Evolutionary conservation across 2,113 vertebrate genomes (phyloP), one percentile per base, ranked within the genome.

Genomic region (Blennius ocellaris): DNA sequence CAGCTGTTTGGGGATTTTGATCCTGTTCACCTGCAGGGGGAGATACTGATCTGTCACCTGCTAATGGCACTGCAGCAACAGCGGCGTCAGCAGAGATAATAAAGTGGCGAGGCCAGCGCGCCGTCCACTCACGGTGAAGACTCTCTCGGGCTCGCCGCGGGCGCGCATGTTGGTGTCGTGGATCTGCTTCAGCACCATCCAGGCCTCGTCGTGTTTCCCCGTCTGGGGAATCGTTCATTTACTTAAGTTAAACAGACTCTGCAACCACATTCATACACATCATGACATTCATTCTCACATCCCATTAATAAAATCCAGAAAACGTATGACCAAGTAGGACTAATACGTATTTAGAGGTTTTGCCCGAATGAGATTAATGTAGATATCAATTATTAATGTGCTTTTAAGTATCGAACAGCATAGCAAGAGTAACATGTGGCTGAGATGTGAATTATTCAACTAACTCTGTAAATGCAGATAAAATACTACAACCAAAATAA

Each of bases 181-280:
- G 90, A 99, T 99, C 57, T 96, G 95, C 88, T 99, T 99, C 69
- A 99, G 95, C 82, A 99, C 97, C 98, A 99, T 99, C 98, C 98
- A 99, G 43, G 97, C 98, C 92, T 99, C 98, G 38, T 99, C 98
- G 1, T 99, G 97, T 79, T 98, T 99, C 16, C 97, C 98, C 83
- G 93, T 83, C 98, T 99, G 73, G 55, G 45, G 40, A 39, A 70
- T 9, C 39, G 47, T 30, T 30, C 21, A 30, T 30, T 30, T 2
- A 30, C 21, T 30, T 30, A 30, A 30, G 52, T 11, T 63, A 1
- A 51, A 14, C 1, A n/a, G 0, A 17, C 45, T 15, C 69, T 11
- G 11, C 3, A 61, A 7, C 43, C 5, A 30, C 3, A 36, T 11
- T 44, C 6, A 47, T 0, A 7, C 37, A 38, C 30, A 48, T n/a